phyloP scores from a whole-genome alignment of 2,113 vertebrate genomes.

The Nerophis lumbriciformis region DNA sequence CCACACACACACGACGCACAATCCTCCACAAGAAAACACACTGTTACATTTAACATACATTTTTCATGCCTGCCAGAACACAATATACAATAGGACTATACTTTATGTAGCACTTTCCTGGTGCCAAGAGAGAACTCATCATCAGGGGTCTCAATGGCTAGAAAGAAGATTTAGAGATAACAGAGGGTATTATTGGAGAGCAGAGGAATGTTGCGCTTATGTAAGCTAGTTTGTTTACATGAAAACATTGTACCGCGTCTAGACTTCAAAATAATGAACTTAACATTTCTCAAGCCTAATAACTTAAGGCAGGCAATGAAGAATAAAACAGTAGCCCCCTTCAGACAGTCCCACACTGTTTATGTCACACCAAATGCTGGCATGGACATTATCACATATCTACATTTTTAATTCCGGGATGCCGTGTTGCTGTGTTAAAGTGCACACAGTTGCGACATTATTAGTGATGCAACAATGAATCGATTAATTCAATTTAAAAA shows the following conservation, averaged over 20 bases:
- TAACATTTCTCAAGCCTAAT: background rate
- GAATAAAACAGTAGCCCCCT: too few species aligned
- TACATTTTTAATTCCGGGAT: too few species aligned
- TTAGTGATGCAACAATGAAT: too few species aligned
- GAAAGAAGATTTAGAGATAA: conserved; percentile 53
- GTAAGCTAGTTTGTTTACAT: conserved; percentile 36
- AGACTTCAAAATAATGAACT: conserved; percentile 7
- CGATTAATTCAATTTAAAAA: too few species aligned
- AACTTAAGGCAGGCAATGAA: background rate
- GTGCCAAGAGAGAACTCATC: conserved; percentile 26
- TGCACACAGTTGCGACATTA: too few species aligned
- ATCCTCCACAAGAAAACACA: conserved; percentile 31
- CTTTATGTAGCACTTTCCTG: conserved; percentile 21
- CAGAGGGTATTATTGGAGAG: conserved; percentile 45
- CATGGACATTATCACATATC: too few species aligned
- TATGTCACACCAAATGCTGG: too few species aligned
- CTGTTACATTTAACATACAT: conserved; percentile 28
- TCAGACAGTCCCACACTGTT: too few species aligned
- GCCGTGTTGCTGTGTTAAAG: too few species aligned
- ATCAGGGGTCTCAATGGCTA: conserved; percentile 21
- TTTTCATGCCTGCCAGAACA: conserved; percentile 27
- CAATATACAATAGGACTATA: conserved; percentile 26
- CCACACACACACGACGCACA: conserved; percentile 50
- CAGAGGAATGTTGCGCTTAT: conserved; percentile 38
- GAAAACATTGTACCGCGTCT: conserved; percentile 28